A percentile compares a stretch with the other conserved stretches of the same genome.
Conservation (phyloP, 2,113 vertebrate species). For the Cyprinodon tularosa region DNA sequence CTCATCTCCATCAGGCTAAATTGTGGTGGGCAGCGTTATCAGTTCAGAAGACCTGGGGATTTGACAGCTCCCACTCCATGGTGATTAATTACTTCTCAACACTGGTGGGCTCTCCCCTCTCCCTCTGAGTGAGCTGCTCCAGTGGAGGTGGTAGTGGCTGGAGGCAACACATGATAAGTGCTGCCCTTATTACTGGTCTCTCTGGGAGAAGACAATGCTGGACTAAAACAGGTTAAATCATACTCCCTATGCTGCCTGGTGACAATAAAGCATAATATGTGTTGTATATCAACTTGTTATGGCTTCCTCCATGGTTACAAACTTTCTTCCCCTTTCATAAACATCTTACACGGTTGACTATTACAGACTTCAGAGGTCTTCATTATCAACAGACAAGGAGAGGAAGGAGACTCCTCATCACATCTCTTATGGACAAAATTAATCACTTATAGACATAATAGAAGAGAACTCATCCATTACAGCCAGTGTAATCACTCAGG, state of each 20-base stretch:
- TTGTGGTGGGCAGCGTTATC: slow-evolving; percentile 98
- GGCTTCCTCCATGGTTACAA: slow-evolving; percentile 34
- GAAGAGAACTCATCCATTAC: slow-evolving; percentile 54
- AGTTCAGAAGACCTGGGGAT: slow-evolving; percentile 93
- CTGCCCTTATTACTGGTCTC: slow-evolving; percentile 94
- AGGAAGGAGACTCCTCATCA: slow-evolving; percentile 58
- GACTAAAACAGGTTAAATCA: slow-evolving; percentile 63
- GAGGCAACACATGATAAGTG: slow-evolving; percentile 94
- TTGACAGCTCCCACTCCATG: slow-evolving; percentile 95
- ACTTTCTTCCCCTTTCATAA: slow-evolving; percentile 65
- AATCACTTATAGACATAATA: slow-evolving; percentile 68
- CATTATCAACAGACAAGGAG: slow-evolving; percentile 67
- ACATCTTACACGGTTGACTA: slow-evolving; percentile 60
- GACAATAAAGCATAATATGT: slow-evolving; percentile 45
- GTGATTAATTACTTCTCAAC: slow-evolving; percentile 99
- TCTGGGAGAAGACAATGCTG: slow-evolving; percentile 82
- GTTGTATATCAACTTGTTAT: slow-evolving; percentile 33
- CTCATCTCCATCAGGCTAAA: slow-evolving; percentile 97
- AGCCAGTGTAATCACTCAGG: slow-evolving; percentile 58
- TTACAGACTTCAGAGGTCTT: slow-evolving; percentile 64
- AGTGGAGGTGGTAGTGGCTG: slow-evolving; percentile 85
- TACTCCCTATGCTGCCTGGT: slow-evolving; percentile 34
- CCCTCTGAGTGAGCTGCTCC: slow-evolving; percentile 73
- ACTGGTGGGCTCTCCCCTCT: slow-evolving; percentile 86
- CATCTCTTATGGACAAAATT: slow-evolving; percentile 66